Base-by-base conservation (phyloP, 2,797 vertebrate species). In the Anabas testudineus region DNA sequence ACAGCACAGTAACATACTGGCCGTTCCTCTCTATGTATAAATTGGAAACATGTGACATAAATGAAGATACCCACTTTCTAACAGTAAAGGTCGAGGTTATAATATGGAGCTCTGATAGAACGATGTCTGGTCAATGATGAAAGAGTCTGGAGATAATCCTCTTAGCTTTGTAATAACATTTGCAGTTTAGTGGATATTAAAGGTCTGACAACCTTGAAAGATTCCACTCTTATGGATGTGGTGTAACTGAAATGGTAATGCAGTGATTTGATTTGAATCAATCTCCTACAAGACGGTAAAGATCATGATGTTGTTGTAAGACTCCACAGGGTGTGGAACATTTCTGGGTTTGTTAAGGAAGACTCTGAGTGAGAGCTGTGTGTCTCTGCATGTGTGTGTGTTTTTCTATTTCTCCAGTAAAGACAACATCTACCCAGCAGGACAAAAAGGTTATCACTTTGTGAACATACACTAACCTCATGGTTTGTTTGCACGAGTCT, bases 131-230 rank as follows among this genome's bases (percentile, higher is more conserved):
- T 58, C 2, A 4, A 1, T 59, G 59, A 75, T 77, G 28, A 74
- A 67, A 64, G 70, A 67, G 56, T 36, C 8, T 7, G 43, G 36
- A 75, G 52, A 72, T 65, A 43, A 74, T 71, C 28, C 56, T 37
- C 62, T 69, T 65, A 45, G 47, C 34, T 73, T 67, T 3, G 24
- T 19, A 7, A 39, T 36, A 65, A 59, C 47, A 67, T 34, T 28
- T 30, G 21, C 12, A 26, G 37, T 62, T 73, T 45, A 32, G 39
- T 58, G 55, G 42, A 22, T 56, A 73, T 70, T 67, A 58, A 65
- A 75, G 24, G 58, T 21, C 43, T 55, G 10, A 18, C 26, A 56
- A 47, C 59, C 71, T 74, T 56, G 46, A 67, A 68, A 19, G 53
- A 46, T 10, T 49, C 15, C 12, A 8, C 15, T 65, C 16, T 37